A percentile compares a stretch with the other conserved stretches of the same genome.
Evolutionary conservation across 2,797 vertebrate species (phyloP).

Genomic region (Gouania willdenowi): DNA sequence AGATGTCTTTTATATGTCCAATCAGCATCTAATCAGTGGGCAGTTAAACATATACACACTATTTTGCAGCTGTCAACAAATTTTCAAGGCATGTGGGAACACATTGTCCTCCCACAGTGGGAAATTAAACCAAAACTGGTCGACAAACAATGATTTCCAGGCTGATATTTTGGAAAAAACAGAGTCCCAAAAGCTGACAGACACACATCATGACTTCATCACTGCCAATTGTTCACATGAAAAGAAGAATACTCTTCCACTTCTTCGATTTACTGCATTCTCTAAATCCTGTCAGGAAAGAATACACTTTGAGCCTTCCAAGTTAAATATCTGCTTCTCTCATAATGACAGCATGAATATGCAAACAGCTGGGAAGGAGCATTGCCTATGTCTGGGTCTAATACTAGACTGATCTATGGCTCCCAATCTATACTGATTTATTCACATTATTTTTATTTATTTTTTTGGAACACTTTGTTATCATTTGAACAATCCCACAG

Average conservation of each 20-base stretch:
- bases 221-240: slow-evolving; percentile 5
- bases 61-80: slow-evolving; percentile 39
- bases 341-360: slow-evolving; percentile 20
- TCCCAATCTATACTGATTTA: slow-evolving; percentile 58
- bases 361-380: slow-evolving; percentile 6
- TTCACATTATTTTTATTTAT: slow-evolving; percentile 55
- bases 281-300: slow-evolving; percentile 21
- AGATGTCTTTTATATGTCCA: slow-evolving; percentile 2
- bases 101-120: slow-evolving; percentile 11
- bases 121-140: slow-evolving; percentile 28
- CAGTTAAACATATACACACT: slow-evolving; percentile 33
- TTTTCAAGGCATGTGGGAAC: slow-evolving; percentile 9
- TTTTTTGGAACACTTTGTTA: too few relatives aligned
- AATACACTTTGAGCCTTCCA: slow-evolving; percentile 35
- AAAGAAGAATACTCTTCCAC: too few relatives aligned
- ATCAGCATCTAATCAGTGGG: slow-evolving; percentile 12
- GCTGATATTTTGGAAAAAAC: slow-evolving; percentile 4
- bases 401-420: slow-evolving; percentile 55
- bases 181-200: slow-evolving; percentile 29
- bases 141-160: slow-evolving; percentile 28
- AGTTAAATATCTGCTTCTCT: slow-evolving; percentile 46
- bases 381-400: slow-evolving; percentile 37
- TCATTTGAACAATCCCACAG: too few relatives aligned
- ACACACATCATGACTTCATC: slow-evolving; percentile 34
- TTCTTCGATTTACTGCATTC: slow-evolving; percentile 24